Evolutionary conservation across 2,113 vertebrate species (phyloP).

Genomic region (Ctenomys sociabilis): DNA sequence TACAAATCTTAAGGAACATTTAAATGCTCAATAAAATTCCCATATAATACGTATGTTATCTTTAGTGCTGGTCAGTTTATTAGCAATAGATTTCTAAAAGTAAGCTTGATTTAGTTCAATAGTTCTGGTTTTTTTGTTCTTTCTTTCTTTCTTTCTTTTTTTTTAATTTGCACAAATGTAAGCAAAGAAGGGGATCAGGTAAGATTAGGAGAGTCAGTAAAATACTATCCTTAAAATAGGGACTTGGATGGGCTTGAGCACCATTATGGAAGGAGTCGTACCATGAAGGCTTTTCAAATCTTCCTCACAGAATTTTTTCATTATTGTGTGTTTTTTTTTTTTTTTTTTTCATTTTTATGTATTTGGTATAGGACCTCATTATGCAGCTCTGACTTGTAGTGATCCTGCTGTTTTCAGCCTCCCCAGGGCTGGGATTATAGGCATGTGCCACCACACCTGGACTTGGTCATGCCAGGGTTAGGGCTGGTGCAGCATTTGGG

Average conservation of each 20-base stretch:
- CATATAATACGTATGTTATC: background rate
- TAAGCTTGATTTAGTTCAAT: background rate
- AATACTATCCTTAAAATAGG: background rate
- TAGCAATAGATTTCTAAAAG: conserved; percentile 8
- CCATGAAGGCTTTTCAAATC: background rate
- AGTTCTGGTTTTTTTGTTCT: background rate
- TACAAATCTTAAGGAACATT: background rate
- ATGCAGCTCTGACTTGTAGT: no score
- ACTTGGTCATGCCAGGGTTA: no score
- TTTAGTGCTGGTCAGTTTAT: background rate
- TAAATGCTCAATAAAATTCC: background rate
- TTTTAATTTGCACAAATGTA: background rate
- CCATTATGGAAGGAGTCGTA: background rate
- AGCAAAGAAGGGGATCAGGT: background rate
- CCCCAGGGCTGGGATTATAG: no score
- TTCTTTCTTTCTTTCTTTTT: background rate
- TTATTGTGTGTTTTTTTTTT: background rate
- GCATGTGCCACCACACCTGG: no score
- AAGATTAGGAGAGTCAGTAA: background rate
- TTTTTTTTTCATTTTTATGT: no score
- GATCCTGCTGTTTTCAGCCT: no score
- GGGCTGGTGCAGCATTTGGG: no score
- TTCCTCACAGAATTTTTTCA: background rate
- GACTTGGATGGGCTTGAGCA: background rate
- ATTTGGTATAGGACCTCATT: no score